Evolutionary conservation across 2,113 vertebrate genomes (phyloP).

Genomic region (Potamarius usumacintae): DNA sequence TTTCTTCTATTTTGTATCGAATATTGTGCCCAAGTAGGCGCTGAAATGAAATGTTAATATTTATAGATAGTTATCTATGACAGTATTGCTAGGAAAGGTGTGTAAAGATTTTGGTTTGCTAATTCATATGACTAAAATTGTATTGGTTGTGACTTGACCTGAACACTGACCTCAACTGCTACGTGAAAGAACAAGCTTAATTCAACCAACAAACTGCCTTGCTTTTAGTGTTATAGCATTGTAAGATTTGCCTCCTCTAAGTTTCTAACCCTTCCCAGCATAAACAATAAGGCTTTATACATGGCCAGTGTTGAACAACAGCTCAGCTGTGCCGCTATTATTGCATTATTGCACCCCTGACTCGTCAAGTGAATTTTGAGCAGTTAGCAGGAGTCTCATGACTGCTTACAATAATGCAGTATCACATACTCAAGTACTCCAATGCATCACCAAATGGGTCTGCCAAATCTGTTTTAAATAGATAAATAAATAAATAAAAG

Average conservation of each 20-base stretch:
- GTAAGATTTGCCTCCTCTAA: neutral
- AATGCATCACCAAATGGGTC: neutral
- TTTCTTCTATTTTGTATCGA: neutral
- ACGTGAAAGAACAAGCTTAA: neutral
- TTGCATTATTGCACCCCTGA: conserved; percentile 57
- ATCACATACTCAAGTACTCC: conserved; percentile 1
- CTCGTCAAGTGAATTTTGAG: conserved; percentile 14
- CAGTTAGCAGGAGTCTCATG: conserved; percentile 59
- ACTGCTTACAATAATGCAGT: conserved; percentile 44
- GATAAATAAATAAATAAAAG: neutral
- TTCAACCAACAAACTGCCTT: neutral
- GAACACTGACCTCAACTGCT: neutral
- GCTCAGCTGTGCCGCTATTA: conserved; percentile 51
- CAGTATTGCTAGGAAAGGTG: neutral
- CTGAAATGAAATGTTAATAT: neutral
- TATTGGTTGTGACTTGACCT: neutral
- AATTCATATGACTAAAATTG: neutral
- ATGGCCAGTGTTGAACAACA: conserved; percentile 26
- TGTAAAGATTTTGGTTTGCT: neutral
- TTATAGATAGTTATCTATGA: neutral
- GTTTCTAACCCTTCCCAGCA: neutral
- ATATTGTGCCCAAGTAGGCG: neutral
- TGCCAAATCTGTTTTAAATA: neutral
- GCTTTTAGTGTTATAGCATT: neutral
- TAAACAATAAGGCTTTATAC: neutral